Percentiles rank a stretch among this genome's conserved stretches.
Evolutionary conservation across 2,888 invertebrate genomes (phyloP).

Genomic region (Rapana venosa): DNA sequence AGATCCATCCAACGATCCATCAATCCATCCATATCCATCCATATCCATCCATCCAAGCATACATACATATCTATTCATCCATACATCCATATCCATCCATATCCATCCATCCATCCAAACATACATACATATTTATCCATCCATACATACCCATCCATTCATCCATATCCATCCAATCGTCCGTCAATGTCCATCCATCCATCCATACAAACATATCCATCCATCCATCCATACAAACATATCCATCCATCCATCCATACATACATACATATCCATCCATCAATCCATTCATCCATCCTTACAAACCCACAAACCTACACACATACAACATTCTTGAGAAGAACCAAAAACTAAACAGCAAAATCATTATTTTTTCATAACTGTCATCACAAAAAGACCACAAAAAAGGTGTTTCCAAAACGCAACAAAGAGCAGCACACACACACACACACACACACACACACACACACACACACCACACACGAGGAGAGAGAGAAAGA

Average conservation of each 20-base stretch:
- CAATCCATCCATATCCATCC: too few relatives aligned
- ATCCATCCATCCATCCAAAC: not conserved
- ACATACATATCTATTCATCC: not conserved
- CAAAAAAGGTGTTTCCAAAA: too few relatives aligned
- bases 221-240: not conserved
- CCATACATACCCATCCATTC: not conserved
- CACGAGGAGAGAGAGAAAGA: not conserved
- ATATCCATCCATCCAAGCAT: not conserved
- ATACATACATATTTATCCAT: not conserved
- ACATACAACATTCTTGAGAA: too few relatives aligned
- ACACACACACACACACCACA: slow-evolving; percentile 22
- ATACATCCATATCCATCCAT: not conserved
- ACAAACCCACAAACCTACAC: not conserved
- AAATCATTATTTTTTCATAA: too few relatives aligned
- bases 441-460: slow-evolving; percentile 22
- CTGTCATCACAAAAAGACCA: too few relatives aligned
- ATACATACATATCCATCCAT: not conserved
- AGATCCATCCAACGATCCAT: not conserved
- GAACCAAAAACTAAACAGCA: too few relatives aligned
- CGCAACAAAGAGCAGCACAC: too few relatives aligned
- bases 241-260: not conserved
- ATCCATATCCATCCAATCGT: not conserved
- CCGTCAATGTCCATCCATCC: not conserved
- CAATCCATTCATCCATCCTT: not conserved
- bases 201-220: slow-evolving; percentile 1